Base-by-base conservation (phyloP, 2,888 invertebrate species). In the Eristalis pertinax region DNA sequence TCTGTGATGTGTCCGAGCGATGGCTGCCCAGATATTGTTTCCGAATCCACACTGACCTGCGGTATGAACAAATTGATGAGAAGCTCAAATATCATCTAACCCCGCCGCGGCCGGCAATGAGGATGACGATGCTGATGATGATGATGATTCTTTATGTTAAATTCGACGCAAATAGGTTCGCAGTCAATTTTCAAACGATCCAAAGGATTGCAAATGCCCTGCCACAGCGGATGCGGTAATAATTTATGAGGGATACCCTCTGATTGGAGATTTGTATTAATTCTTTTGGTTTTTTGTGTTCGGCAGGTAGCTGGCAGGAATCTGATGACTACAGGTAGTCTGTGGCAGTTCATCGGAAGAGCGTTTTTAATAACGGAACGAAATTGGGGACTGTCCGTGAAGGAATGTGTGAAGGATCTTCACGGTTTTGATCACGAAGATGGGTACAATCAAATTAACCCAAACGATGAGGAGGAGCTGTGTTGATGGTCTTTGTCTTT, bases 41-140 rank as follows among this genome's bases (percentile, higher is more conserved):
- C 56, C 72, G 63, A 81, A 69, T 72, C 56, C 72, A 72, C 72
- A 85, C 64, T 81, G 72, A 81, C 85, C 80, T 85, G 70, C 24
- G 81, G 81, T 77, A 77, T 75, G 81, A 77, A 81, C 77, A 85
- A 85, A 85, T 85, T 85, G 76, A 50, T 50, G 50, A 50, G 50
- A 68, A 73, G 76, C 85, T 81, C 81, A 74, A 85, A 85, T 85
- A 85, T 85, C 81, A 73, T 85, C 81, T 50, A 50, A 50, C 50
- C 50, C 19, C 15, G n/a, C n/a, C 7, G 1, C 8, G 19, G 19
- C n/a, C 50, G 19, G 19, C 1, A 19, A 50, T 50, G 50, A 8
- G n/a, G 8, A 50, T 8, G 43, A 43, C 1, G 43, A 43, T 5
- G n/a, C n/a, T n/a, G 56, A 68, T 65, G 56, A 68, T 76, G 32